Evolutionary conservation across 2,888 invertebrate species (phyloP), one percentile per base, ranked within the genome.

Genomic region (Colletes collaris): DNA sequence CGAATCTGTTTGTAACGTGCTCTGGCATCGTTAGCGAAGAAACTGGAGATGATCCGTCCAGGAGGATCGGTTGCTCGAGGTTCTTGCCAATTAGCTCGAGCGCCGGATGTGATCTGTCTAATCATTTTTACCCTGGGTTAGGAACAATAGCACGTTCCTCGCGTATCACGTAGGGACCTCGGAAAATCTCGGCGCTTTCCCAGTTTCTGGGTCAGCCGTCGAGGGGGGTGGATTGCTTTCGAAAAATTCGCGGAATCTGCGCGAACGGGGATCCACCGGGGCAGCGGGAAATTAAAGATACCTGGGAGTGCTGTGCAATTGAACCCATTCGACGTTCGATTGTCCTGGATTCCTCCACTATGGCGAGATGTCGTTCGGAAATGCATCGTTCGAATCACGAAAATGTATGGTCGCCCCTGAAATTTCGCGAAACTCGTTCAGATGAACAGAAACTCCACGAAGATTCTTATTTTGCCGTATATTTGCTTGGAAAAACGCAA

Each of bases 181-280:
- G 37, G 10, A 65, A 60, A 49, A 6, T 65, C n/a, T 19, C 10
- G 8, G 19, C 37, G 58, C 16, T 49, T 58, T 63, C 27, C 19
- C 46, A 40, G 53, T 76, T 60, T 76, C 65, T 65, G 50, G 63
- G 59, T 73, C 74, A 64, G 4, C 13, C 46, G 52, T 46, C 27
- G 46, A 62, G 62, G 62, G 62, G 6, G 10, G 8, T 46, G 44
- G 10, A 13, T 49, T 46, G 44, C 11, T 40, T 13, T 10, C 13
- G n/a, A 46, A n/a, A 19, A 19, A 35, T 49, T 52, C 44, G 11
- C 4, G 13, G 64, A 60, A 70, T 50, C 37, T 4, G 64, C 46
- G 50, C 10, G 16, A 37, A 40, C 1, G 13, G 10, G 37, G 37
- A 11, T n/a, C 27, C 7, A 10, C 16, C 16, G 49, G 52, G 13